Evolutionary conservation across 2,113 vertebrate species (phyloP).

Genomic region (Cyanoramphus novaezelandiae): DNA sequence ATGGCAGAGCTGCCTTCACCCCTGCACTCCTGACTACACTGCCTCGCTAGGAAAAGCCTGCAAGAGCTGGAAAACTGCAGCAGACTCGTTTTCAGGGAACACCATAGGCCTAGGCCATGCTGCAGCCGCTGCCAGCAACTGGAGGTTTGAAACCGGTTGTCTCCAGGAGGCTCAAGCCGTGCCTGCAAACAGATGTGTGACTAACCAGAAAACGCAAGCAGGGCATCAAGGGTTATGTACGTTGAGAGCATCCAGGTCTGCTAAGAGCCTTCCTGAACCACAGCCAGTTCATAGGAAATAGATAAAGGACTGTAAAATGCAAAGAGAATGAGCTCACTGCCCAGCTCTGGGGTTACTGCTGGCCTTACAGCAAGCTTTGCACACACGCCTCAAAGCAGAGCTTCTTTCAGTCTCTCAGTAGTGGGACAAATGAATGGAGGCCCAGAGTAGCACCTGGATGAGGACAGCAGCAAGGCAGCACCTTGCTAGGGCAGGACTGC

Average conservation of each 20-base stretch:
- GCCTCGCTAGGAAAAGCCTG: rapidly evolving
- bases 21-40: neutral
- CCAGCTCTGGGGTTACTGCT: neutral
- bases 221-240: neutral
- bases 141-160: neutral
- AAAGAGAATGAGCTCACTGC: neutral
- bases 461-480: neutral
- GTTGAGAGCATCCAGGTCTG: neutral
- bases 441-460: neutral
- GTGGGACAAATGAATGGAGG: neutral
- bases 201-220: neutral
- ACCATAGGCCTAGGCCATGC: rapidly evolving
- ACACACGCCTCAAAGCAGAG: neutral
- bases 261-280: neutral
- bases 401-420: neutral
- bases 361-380: neutral
- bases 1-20: neutral
- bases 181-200: neutral
- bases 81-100: neutral
- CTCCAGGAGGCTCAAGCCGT: neutral
- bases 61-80: neutral
- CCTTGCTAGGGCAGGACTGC: neutral
- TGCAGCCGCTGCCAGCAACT: neutral
- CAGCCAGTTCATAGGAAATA: neutral
- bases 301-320: neutral